A percentile compares a stretch with the other conserved stretches of the same genome.
Conservation (phyloP, 2,797 vertebrate species). For the Takifugu ocellatus region DNA sequence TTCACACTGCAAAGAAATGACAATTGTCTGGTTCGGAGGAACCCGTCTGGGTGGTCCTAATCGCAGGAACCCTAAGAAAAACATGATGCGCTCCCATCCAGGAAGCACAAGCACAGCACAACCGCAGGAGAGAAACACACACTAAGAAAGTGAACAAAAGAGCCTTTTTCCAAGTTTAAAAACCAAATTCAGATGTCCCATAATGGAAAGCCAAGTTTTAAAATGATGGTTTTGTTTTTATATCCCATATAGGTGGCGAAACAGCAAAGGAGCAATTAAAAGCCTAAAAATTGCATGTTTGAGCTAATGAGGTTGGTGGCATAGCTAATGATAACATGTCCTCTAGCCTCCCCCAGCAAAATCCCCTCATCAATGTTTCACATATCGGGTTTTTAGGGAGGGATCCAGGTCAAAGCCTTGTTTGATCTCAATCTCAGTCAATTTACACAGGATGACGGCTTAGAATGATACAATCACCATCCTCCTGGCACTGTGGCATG, state of each 20-base stretch:
- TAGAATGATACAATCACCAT: constrained; percentile 73
- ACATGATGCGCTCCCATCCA: too few species aligned
- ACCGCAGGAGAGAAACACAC: too few species aligned
- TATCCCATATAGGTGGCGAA: neutral
- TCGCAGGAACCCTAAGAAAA: too few species aligned
- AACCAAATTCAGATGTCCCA: too few species aligned
- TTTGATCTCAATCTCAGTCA: constrained; percentile 76
- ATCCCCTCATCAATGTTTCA: constrained; percentile 68
- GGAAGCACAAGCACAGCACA: too few species aligned
- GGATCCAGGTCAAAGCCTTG: constrained; percentile 72
- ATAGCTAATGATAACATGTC: constrained; percentile 68
- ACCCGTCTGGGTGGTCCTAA: too few species aligned
- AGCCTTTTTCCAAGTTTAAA: too few species aligned
- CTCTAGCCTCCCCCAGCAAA: constrained; percentile 54
- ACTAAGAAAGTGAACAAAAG: too few species aligned
- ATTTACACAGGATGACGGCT: constrained; percentile 73
- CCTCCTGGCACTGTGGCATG: constrained; percentile 59
- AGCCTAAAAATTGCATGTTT: neutral
- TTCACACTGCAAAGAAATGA: constrained; percentile 17
- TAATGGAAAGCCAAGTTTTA: too few species aligned
- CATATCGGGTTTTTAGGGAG: constrained; percentile 57
- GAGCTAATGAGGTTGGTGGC: constrained; percentile 54
- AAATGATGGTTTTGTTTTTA: too few species aligned
- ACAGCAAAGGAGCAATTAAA: constrained; percentile 3
- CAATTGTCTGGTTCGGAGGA: constrained; percentile 8